A percentile compares a stretch with the other conserved stretches of the same genome.
phyloP scores from a whole-genome alignment of 2,113 vertebrate genomes.

The Tragelaphus scriptus region DNA sequence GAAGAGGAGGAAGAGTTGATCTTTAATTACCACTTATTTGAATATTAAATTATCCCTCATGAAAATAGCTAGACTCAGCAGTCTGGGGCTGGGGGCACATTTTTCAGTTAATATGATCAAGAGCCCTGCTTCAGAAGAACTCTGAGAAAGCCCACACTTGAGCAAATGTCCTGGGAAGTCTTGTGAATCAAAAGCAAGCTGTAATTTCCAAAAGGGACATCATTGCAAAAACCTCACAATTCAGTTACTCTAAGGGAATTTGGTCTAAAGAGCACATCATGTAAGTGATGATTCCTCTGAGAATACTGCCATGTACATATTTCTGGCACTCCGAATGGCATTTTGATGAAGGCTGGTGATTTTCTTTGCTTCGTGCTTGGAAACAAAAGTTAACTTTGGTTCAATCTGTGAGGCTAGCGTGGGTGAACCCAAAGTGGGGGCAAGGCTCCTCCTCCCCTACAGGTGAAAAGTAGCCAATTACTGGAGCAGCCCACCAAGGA shows the following conservation, averaged over 20 bases:
- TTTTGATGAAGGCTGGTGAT: neutral
- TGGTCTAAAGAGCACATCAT: neutral
- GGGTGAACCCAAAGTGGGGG: neutral
- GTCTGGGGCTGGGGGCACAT: conserved; percentile 24
- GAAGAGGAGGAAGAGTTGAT: neutral
- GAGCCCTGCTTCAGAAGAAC: conserved; percentile 11
- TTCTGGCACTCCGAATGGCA: neutral
- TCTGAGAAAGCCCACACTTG: conserved; percentile 38
- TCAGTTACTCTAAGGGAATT: conserved; percentile 16
- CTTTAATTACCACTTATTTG: conserved; percentile 57
- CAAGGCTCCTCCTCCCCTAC: neutral
- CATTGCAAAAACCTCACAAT: conserved; percentile 30
- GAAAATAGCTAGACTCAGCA: conserved; percentile 63
- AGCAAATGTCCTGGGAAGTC: conserved; percentile 46
- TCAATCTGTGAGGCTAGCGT: neutral
- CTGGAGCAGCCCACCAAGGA: neutral
- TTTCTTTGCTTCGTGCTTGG: neutral
- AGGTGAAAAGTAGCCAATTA: neutral
- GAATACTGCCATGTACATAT: neutral
- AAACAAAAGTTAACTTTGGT: neutral
- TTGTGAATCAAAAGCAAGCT: conserved; percentile 36
- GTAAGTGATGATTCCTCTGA: neutral
- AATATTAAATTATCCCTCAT: conserved; percentile 64
- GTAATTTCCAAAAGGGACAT: conserved; percentile 45
- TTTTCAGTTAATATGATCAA: conserved; percentile 53